Conservation (phyloP, 2,888 invertebrate genomes). For the Clanis bilineata region DNA sequence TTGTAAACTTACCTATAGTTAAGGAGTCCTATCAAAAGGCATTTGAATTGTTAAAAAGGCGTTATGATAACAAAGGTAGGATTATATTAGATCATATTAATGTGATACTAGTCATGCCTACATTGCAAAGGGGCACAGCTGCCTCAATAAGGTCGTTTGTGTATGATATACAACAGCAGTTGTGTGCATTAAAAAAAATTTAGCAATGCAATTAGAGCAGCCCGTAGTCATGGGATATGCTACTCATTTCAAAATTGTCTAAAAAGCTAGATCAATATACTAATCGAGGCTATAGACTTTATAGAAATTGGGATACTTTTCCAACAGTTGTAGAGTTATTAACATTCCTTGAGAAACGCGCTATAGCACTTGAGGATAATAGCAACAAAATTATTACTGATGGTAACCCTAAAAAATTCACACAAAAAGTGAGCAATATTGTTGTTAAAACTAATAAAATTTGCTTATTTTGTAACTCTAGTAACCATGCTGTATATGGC, state of each 20-base stretch:
- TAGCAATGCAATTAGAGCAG: too few species aligned
- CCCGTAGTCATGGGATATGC: constrained; percentile 13
- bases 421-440: too few species aligned
- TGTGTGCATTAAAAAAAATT: too few species aligned
- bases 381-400: neutral
- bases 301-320: constrained; percentile 17
- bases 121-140: constrained; percentile 27
- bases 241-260: constrained; percentile 16
- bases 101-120: constrained; percentile 17
- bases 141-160: constrained; percentile 23
- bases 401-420: too few species aligned
- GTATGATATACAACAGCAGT: constrained; percentile 20
- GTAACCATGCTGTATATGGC: too few species aligned
- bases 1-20: constrained; percentile 22
- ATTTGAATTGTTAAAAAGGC: constrained; percentile 18
- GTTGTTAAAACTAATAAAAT: too few species aligned
- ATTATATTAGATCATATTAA: constrained; percentile 20
- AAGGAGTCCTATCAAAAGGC: constrained; percentile 21
- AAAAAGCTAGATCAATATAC: constrained; percentile 20
- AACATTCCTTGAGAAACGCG: constrained; percentile 21
- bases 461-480: too few species aligned
- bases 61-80: constrained; percentile 22
- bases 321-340: constrained; percentile 22
- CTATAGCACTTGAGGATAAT: constrained; percentile 23
- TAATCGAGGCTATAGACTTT: constrained; percentile 13